Conservation (phyloP, 1,140 invertebrate genomes). For the Bombus confusus region DNA sequence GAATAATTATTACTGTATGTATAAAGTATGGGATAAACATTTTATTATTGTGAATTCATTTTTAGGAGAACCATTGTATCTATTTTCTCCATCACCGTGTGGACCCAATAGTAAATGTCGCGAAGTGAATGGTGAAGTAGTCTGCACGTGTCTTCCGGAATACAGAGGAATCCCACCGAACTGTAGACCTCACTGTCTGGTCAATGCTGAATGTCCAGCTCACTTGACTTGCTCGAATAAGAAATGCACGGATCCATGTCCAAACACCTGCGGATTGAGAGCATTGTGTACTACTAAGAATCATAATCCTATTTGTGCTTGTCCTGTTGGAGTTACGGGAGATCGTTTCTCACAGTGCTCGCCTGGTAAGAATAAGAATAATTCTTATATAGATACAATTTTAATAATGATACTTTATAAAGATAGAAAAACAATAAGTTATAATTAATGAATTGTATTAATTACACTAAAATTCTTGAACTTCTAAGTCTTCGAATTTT, state of each 20-base stretch:
- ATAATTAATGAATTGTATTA: too few species aligned
- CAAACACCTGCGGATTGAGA: slow-evolving; percentile 83
- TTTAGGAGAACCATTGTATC: slow-evolving; percentile 73
- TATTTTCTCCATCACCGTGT: slow-evolving; percentile 84
- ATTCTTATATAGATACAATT: background rate
- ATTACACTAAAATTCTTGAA: background rate
- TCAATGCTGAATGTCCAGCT: slow-evolving; percentile 83
- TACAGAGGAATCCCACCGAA: slow-evolving; percentile 83
- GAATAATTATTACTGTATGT: too few species aligned
- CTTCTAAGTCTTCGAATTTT: background rate
- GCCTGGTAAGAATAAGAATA: slow-evolving; percentile 78
- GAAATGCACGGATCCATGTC: slow-evolving; percentile 84
- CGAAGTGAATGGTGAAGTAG: slow-evolving; percentile 81
- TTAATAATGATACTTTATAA: background rate
- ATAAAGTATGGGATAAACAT: background rate
- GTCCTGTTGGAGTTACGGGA: slow-evolving; percentile 87
- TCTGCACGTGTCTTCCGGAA: slow-evolving; percentile 84
- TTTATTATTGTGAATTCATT: background rate
- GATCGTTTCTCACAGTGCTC: slow-evolving; percentile 88
- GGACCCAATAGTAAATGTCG: slow-evolving; percentile 84
- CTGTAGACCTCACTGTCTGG: slow-evolving; percentile 84
- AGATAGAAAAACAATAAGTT: too few species aligned
- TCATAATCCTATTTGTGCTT: slow-evolving; percentile 87
- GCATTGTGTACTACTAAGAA: slow-evolving; percentile 83
- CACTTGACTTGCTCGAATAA: slow-evolving; percentile 84